Evolutionary conservation across 2,113 vertebrate species (phyloP), one percentile per base, ranked within the genome.

Genomic region (Protobothrops flavoviridis): DNA sequence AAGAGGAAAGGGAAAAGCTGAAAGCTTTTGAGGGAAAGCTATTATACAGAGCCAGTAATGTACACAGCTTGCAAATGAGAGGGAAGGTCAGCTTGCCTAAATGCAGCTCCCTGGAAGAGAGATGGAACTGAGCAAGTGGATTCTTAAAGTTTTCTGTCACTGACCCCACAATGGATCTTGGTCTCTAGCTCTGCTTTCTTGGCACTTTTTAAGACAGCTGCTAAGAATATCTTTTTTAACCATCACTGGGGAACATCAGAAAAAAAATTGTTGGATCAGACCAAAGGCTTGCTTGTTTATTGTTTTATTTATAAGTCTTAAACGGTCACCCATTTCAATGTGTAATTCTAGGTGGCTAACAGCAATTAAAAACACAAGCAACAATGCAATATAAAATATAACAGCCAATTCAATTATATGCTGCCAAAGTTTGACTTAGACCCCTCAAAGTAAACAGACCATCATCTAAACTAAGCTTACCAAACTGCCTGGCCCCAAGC

Each of bases 11-110:
- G 45, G 92, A 61, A 90, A 29, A 74, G 92, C 81, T 90, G 90
- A 90, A 93, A 93, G 69, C 88, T 90, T 93, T 64, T 93, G 88
- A 86, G 55, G 43, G 23, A 92, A 92, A 74, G 48, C 39, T n/a
- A 86, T 93, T 90, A 86, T 86, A 86, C 53, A 69, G 86, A 64
- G 91, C 61, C 52, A 48, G 86, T 23, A 39, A 90, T 85, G 15
- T 61, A 59, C 43, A 52, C 55, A 86, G 55, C 88, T 90, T 56
- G 74, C 56, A 64, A 61, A 90, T 86, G n/a, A 17, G 74, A 17
- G 53, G 43, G 81, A 61, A 86, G 9, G 45, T 23, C 43, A 57
- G 23, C 17, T 57, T 43, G 50, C 29, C 52, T 86, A 90, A 90
- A 93, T 52, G 91, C 29, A 69, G 86, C 33, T 39, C 81, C 91